Evolutionary conservation across 92 coral and sea anemone genomes (phyloP), one percentile per base, ranked within the genome.

Genomic region (Zoanthus solanderi): DNA sequence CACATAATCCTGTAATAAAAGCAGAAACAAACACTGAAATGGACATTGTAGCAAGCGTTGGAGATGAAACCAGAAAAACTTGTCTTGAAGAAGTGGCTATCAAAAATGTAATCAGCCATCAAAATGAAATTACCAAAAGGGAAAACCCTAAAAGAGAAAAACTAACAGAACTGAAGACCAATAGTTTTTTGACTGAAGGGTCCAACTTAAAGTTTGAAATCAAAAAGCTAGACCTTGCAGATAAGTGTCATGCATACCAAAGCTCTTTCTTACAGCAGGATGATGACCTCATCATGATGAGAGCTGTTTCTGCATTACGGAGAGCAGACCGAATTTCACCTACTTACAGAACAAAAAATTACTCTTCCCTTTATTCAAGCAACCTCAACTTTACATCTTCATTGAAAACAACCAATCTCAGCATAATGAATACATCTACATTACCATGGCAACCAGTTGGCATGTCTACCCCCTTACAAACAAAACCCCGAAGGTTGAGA

Each of bases 371-470:
- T 0, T 81, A 66, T 34, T 81, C 85, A 23, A 67, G 85, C 60
- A 81, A 81, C 45, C 14, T 81, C 10, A 81, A 81, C 85, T 29
- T 81, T 47, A 67, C 85, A 13, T 81, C 85, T 16, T 66, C 85
- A 9, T 50, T 81, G 17, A 81, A 81, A 81, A 69, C 85, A 81
- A 81, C 85, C 85, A 81, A 81, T 47, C 56, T 81, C 45, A 81
- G 85, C 60, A 81, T 81, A 65, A 87, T 91, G 86, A 91, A 90
- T 58, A 68, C 71, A 75, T 87, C 94, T 37, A 84, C 93, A 52
- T 87, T 88, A 23, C 92, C 92, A 83, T 93, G 95, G 95, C 94
- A 93, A 77, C 98, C 98, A 54, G 95, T 94, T 42, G 87, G 90
- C 42, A 89, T 94, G 95, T 94, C 98, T n/a, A 94, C 98, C 14